Evolutionary conservation across 2,888 invertebrate species (phyloP), one percentile per base, ranked within the genome.

Genomic region (Hoplodrina ambigua): DNA sequence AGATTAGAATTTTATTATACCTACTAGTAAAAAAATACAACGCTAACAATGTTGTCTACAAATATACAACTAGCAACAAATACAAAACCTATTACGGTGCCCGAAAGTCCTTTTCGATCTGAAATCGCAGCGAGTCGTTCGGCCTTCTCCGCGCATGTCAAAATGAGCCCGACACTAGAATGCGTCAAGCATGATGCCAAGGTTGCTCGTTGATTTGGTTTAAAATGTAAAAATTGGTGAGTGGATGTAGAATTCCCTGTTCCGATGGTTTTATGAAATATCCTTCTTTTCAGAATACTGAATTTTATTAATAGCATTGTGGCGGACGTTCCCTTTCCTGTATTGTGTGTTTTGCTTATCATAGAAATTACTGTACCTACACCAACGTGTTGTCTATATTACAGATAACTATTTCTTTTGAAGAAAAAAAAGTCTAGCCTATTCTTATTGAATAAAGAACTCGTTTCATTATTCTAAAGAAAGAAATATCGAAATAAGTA

Each of bases 141-240:
- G 87, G 85, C 69, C 65, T 63, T 82, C 75, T 90, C 78, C 89
- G 93, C 93, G 93, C 93, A 93, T 92, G 93, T 78, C 91, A 75
- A 86, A 84, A 89, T 72, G 72, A 75, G 69, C 76, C 81, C 86
- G 80, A 86, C 85, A 86, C 86, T 87, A 82, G 86, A 91, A 92
- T 94, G 93, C 93, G 93, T 88, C 93, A 91, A 89, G 87, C 86
- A 88, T 89, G 87, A 90, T 87, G 80, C 85, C 84, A 89, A 89
- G 87, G 86, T 85, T 83, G 84, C 81, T 85, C 80, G 78, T 82
- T 86, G 78, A 84, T 83, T 85, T 84, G 63, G 71, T 84, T 81
- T 79, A 72, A 61, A 78, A 73, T 80, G 85, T 83, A 69, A 73
- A 84, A 79, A 84, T 83, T 86, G 92, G 92, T 93, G 88, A 92